phyloP scores from a whole-genome alignment of 2,797 vertebrate genomes.

The Cossypha dichroa region DNA sequence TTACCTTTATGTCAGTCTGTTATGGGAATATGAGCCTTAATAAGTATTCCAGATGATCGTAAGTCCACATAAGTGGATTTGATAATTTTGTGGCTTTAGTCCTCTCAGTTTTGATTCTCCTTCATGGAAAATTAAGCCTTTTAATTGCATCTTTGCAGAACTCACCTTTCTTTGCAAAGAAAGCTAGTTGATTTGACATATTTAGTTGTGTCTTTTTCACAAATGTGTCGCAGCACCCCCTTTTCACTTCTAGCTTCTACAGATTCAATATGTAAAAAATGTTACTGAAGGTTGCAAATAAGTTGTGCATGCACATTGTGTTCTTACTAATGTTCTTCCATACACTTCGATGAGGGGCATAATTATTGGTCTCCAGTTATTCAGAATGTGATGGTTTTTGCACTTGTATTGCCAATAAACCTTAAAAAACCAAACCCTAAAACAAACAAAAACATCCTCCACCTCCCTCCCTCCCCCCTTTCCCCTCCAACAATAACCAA shows the following conservation, averaged over 20 bases:
- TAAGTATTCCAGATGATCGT: neutral
- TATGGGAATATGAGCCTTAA: neutral
- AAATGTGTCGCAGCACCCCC: fast-evolving
- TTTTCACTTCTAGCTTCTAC: neutral
- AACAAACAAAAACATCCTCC: neutral
- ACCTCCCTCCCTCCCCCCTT: fast-evolving
- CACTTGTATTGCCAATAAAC: neutral
- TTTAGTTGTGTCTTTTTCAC: neutral
- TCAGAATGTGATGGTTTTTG: neutral
- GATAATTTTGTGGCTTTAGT: neutral
- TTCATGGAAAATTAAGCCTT: neutral
- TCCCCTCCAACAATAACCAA: too few species aligned
- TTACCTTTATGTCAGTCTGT: neutral
- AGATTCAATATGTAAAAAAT: neutral
- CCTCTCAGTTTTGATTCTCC: neutral
- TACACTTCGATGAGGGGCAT: neutral
- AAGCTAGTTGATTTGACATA: neutral
- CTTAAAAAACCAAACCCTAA: neutral
- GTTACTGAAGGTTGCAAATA: neutral
- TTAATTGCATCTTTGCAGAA: neutral
- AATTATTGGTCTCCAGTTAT: neutral
- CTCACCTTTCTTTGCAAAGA: neutral
- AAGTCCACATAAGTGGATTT: neutral
- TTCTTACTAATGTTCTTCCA: neutral
- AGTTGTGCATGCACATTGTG: neutral